phyloP scores from a whole-genome alignment of 2,797 vertebrate species.

The Gila robusta region DNA sequence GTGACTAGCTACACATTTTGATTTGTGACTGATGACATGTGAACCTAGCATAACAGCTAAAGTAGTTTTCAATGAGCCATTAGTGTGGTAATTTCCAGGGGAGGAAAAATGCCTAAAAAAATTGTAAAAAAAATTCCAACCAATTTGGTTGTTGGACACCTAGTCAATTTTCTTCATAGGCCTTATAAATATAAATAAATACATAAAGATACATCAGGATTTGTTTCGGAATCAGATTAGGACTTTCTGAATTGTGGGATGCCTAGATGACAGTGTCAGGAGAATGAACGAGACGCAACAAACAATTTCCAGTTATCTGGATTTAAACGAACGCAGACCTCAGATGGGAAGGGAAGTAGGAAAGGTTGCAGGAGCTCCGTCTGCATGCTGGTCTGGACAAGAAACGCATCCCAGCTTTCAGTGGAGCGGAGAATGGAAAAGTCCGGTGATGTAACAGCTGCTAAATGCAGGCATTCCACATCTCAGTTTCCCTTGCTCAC shows the following conservation, averaged over 20 bases:
- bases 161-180: neutral
- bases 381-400: conserved; percentile 54
- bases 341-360: conserved; percentile 30
- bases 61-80: neutral
- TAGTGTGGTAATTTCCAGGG: neutral
- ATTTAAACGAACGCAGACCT: conserved; percentile 15
- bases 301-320: conserved; percentile 12
- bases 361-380: conserved; percentile 45
- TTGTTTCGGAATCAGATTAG: neutral
- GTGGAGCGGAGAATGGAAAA: conserved; percentile 75
- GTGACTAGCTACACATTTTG: neutral
- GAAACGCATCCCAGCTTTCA: conserved; percentile 63
- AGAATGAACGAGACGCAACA: neutral
- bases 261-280: neutral
- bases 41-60: neutral
- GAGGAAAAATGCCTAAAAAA: neutral
- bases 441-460: conserved; percentile 75
- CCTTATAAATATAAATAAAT: neutral
- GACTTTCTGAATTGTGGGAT: neutral
- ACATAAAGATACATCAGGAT: neutral
- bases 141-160: neutral
- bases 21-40: conserved; percentile 21
- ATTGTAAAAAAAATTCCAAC: neutral
- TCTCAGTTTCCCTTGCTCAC: conserved; percentile 66
- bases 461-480: conserved; percentile 68